Conservation (phyloP, 2,113 vertebrate species). For the Anser cygnoides region DNA sequence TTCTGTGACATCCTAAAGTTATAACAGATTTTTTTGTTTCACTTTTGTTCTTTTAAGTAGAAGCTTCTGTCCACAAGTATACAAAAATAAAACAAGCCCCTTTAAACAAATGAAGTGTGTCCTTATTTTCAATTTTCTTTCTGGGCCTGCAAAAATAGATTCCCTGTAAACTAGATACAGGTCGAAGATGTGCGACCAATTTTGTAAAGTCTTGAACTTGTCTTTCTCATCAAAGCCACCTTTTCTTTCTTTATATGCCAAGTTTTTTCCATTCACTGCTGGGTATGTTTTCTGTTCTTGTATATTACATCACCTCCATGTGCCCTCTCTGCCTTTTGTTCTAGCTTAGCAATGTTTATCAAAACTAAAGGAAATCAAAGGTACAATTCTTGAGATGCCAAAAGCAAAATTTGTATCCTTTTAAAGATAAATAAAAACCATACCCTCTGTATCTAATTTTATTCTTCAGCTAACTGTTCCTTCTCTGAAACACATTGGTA, state of each 20-base stretch:
- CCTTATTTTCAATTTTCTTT: constrained; percentile 77
- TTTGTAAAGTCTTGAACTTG: constrained; percentile 82
- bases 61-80: constrained; percentile 77
- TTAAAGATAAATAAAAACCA: constrained; percentile 65
- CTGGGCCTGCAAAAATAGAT: constrained; percentile 75
- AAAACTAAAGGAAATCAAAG: constrained; percentile 78
- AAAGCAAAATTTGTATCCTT: constrained; percentile 69
- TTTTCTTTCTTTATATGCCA: constrained; percentile 84
- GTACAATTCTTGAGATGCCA: constrained; percentile 72
- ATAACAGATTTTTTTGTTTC: constrained; percentile 64
- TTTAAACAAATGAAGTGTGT: constrained; percentile 77
- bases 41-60: constrained; percentile 80
- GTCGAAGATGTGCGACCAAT: constrained; percentile 80
- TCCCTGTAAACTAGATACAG: constrained; percentile 74
- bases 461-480: constrained; percentile 37
- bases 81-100: constrained; percentile 72
- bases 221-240: constrained; percentile 83
- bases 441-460: constrained; percentile 63
- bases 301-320: constrained; percentile 76
- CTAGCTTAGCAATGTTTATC: constrained; percentile 79
- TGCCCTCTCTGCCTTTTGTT: constrained; percentile 81
- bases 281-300: constrained; percentile 74
- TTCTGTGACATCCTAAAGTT: constrained; percentile 74
- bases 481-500: constrained; percentile 15
- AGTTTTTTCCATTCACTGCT: constrained; percentile 76